Evolutionary conservation across 2,113 vertebrate species (phyloP), one percentile per base, ranked within the genome.

Genomic region (Thalassoma bifasciatum): DNA sequence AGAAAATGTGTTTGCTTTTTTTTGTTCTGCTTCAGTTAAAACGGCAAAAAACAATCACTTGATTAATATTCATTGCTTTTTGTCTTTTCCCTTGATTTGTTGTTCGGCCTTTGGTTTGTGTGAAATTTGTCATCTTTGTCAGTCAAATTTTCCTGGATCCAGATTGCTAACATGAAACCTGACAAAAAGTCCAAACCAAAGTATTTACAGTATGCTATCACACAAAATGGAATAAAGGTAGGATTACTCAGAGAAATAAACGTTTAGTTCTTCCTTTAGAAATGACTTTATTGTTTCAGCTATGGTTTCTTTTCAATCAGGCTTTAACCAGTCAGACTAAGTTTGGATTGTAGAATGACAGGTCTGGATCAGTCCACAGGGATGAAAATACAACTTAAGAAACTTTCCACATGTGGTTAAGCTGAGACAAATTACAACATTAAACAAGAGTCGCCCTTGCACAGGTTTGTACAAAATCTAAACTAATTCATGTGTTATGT

Each of bases 401-500:
- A 17, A 44, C 12, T 11, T 22, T 47, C 10, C n/a, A 62, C 23
- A 60, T 26, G 22, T 19, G 22, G 16, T 52, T 11, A 21, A 56
- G 13, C n/a, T 66, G 4, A 75, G 38, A 57, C 42, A 54, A 53
- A 77, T 54, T 3, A 64, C 4, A 71, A 72, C 63, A 61, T 16
- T 26, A 1, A 51, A 50, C 23, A 63, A 23, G 37, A 42, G 53
- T 72, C 9, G 16, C 3, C 65, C 1, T 56, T 34, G 52, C 40
- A 65, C 37, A 8, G 36, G 14, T 30, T 24, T 50, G 40, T 46
- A 62, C 19, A 66, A 70, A 60, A 11, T 42, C 62, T 2, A 68
- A 75, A 36, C 57, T 2, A 72, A 77, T 10, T 54, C 26, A 42
- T 12, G 49, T 67, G 19, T 74, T 63, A 70, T 46, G 56, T 76